Base-by-base conservation (phyloP, 2,797 vertebrate genomes). In the Eidolon dupreanum region DNA sequence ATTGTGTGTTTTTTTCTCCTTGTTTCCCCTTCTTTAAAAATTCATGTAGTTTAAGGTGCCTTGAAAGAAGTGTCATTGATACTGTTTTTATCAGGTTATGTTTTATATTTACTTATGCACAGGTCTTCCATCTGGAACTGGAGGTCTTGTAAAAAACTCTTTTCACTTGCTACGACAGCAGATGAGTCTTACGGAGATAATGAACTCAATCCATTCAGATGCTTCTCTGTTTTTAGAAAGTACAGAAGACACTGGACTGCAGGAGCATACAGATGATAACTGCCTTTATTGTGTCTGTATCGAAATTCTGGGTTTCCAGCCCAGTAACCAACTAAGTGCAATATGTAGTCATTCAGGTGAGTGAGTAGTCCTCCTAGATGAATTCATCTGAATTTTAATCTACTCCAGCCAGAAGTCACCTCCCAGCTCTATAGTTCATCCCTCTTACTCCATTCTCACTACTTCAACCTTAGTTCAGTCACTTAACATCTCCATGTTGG, bases 171-270 rank as follows among this genome's bases (percentile, higher is more conserved):
- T 99, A 8, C 99, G 99, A 95, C 99, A 99, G 71, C 99, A 99
- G 98, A 99, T 99, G 98, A 99, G 99, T 93, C 99, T 99, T 96
- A 99, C 99, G 0, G 99, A 99, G 98, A 99, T 99, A 97, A 99
- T 99, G 95, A 99, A 99, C n/a, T 99, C 98, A n/a, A 99, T 99
- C 95, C 99, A 99, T n/a, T 99, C 99, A 6, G 98, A 98, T 95
- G 99, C 99, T 43, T 99, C 99, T 97, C 99, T 99, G 97, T 97
- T 98, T 88, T 97, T 99, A 93, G 99, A 99, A 96, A 98, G 98
- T 79, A 99, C 98, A 38, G 99, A 99, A 97, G 99, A 99, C 98
- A 99, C 99, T 0, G 99, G 99, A 7, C 98, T 99, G 22, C 99
- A 99, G 98, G 99, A 99, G 22, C 99, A 99, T 98, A 99, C 98